These are phyloP conservation scores for Procambarus clarkii DNA, from an alignment of 1,140 invertebrate species.

Conservation along the genomic window DNA sequence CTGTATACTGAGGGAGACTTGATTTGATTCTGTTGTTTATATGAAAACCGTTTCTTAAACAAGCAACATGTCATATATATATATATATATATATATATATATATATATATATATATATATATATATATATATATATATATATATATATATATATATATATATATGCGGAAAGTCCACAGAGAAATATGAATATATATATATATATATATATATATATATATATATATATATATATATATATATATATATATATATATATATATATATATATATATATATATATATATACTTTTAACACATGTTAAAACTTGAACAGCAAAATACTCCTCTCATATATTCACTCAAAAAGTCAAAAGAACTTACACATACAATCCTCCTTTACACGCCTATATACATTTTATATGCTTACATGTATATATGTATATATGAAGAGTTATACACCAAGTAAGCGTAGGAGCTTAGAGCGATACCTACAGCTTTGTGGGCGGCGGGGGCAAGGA, in stretches of 20 bases:
- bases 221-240: conserved; percentile 6
- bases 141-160: neutral
- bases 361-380: too few species aligned
- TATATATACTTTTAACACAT: neutral
- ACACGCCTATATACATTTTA: too few species aligned
- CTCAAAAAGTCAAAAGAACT: too few species aligned
- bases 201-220: conserved; percentile 1
- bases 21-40: neutral
- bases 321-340: too few species aligned
- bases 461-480: neutral
- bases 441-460: neutral
- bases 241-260: conserved; percentile 6
- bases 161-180: neutral
- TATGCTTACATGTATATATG: neutral
- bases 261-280: conserved; percentile 6
- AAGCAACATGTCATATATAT: neutral
- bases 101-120: neutral
- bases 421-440: neutral
- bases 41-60: neutral
- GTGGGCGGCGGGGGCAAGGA: neutral
- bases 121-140: neutral
- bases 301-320: neutral
- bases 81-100: neutral
- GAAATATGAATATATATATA: neutral
- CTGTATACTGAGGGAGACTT: neutral